A percentile compares a stretch with the other conserved stretches of the same genome.
These are phyloP conservation scores for Euwallacea fornicatus DNA, from an alignment of 1,140 invertebrate genomes.

Conservation along the genomic window DNA sequence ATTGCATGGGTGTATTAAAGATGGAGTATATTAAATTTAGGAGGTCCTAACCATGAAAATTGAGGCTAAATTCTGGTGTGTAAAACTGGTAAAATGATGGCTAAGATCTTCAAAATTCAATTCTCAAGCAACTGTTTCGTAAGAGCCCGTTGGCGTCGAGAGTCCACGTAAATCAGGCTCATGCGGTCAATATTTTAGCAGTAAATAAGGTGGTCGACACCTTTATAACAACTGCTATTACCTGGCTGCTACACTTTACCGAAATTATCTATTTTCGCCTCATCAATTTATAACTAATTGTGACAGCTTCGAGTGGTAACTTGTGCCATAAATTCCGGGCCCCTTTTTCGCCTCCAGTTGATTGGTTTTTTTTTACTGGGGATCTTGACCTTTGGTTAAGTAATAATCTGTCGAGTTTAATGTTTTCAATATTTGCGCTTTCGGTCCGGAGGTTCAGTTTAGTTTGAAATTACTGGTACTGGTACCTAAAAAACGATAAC, in stretches of 20 bases:
- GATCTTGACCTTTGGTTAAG: conserved; percentile 16
- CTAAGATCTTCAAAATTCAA: background rate
- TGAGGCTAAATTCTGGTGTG: too few relatives aligned
- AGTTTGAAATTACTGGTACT: too few relatives aligned
- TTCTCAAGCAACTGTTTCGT: conserved; percentile 16
- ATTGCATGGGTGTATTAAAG: too few relatives aligned
- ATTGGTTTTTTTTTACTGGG: conserved; percentile 4
- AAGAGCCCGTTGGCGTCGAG: conserved; percentile 10
- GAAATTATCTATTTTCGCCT: conserved; percentile 36
- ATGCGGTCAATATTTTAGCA: conserved; percentile 28
- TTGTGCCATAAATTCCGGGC: conserved; percentile 27
- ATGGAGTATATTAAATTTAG: too few relatives aligned
- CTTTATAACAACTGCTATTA: conserved; percentile 38
- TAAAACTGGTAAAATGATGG: too few relatives aligned
- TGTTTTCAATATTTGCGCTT: too few relatives aligned
- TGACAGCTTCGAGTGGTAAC: conserved; percentile 31
- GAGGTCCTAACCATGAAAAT: too few relatives aligned
- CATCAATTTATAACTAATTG: conserved; percentile 37
- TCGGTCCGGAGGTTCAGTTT: too few relatives aligned
- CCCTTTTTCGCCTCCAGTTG: conserved; percentile 4
- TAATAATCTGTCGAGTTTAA: too few relatives aligned
- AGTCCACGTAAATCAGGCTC: conserved; percentile 30
- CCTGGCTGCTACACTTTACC: conserved; percentile 34
- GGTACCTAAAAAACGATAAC: too few relatives aligned
- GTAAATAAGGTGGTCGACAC: conserved; percentile 36